phyloP scores from a whole-genome alignment of 1,140 invertebrate species.

The Drosophila parvula region DNA sequence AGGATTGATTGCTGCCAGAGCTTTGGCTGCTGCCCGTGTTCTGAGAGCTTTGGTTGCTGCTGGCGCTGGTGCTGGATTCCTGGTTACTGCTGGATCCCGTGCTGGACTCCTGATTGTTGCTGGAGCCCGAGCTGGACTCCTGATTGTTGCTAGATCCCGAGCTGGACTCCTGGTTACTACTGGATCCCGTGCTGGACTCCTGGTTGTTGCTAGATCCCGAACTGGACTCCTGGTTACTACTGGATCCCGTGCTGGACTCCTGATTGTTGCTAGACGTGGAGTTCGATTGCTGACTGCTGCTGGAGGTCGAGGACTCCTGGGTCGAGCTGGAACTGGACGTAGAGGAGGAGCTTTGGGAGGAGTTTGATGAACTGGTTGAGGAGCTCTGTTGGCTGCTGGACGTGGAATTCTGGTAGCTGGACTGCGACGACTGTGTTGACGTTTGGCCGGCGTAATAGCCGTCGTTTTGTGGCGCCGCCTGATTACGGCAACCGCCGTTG shows the following conservation, averaged over 20 bases:
- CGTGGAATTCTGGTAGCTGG: conserved; percentile 83
- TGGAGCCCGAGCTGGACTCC: conserved; percentile 54
- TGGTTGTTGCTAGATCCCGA: conserved; percentile 46
- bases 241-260: conserved; percentile 42
- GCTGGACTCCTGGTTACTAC: conserved; percentile 33
- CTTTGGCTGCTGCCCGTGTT: conserved; percentile 47
- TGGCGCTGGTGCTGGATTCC: conserved; percentile 35
- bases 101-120: conserved; percentile 32
- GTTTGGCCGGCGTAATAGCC: conserved; percentile 71
- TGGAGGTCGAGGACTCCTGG: conserved; percentile 60
- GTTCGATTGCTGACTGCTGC: conserved; percentile 52
- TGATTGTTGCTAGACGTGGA: conserved; percentile 51
- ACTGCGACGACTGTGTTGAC: conserved; percentile 70
- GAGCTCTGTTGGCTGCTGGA: conserved; percentile 63
- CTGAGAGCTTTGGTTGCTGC: conserved; percentile 47
- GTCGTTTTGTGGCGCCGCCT: conserved; percentile 74
- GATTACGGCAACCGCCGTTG: conserved; percentile 83
- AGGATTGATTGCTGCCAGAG: conserved; percentile 33
- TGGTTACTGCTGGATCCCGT: conserved; percentile 37
- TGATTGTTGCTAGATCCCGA: conserved; percentile 45
- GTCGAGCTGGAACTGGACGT: conserved; percentile 47
- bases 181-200: conserved; percentile 38
- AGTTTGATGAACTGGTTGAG: conserved; percentile 57
- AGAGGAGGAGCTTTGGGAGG: conserved; percentile 45
- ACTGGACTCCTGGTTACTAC: conserved; percentile 46